Conservation (phyloP, 2,888 invertebrate species). For the Trissolcus brochymenae region DNA sequence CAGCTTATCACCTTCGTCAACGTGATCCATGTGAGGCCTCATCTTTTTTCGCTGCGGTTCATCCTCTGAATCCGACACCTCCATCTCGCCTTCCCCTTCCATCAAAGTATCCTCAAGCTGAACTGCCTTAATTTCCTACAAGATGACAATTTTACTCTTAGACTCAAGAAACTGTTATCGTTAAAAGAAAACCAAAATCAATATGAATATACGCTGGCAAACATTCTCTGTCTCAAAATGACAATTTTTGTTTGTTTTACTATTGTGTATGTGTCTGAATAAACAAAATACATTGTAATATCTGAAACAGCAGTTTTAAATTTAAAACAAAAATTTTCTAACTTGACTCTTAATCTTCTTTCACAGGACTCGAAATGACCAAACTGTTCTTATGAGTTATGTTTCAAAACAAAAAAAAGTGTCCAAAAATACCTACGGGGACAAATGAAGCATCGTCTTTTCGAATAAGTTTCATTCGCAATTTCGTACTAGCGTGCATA, state of each 20-base stretch:
- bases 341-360: too few species aligned
- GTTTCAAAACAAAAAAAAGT: background rate
- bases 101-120: constrained; percentile 82
- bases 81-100: constrained; percentile 90
- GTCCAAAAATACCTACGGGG: too few species aligned
- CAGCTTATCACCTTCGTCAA: constrained; percentile 68
- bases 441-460: constrained; percentile 11
- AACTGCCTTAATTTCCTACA: constrained; percentile 83
- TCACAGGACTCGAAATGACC: too few species aligned
- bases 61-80: constrained; percentile 87
- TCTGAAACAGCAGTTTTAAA: too few species aligned
- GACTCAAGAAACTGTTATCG: background rate
- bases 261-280: background rate
- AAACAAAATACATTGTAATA: background rate
- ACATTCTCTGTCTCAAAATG: constrained; percentile 2
- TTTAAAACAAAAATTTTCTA: too few species aligned
- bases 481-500: constrained; percentile 10
- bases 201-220: too few species aligned
- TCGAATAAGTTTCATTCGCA: constrained; percentile 12
- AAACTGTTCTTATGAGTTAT: background rate
- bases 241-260: background rate
- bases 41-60: constrained; percentile 75
- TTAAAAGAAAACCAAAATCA: too few species aligned
- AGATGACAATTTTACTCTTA: constrained; percentile 14
- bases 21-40: constrained; percentile 64